Percentiles rank a stretch among this genome's conserved stretches.
Conservation (phyloP, 1,140 invertebrate genomes). For the Chionoecetes opilio region DNA sequence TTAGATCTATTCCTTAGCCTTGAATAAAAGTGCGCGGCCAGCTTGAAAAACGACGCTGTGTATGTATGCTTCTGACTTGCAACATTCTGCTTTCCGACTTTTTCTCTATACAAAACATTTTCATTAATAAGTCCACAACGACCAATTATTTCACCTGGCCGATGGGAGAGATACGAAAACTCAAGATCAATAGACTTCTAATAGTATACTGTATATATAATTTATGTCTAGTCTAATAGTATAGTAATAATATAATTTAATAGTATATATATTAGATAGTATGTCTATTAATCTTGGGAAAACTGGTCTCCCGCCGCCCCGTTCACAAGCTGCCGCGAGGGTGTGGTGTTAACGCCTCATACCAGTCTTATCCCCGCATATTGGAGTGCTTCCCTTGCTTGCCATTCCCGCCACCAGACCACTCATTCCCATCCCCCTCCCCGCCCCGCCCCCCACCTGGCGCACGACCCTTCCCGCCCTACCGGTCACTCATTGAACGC, state of each 20-base stretch:
- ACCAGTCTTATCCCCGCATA: background rate
- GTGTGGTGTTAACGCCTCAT: background rate
- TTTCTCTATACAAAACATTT: background rate
- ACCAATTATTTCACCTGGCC: background rate
- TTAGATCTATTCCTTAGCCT: too few relatives aligned
- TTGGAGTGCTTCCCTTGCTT: background rate
- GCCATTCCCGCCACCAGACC: background rate
- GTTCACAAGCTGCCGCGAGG: background rate
- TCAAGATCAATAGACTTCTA: too few relatives aligned
- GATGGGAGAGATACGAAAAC: background rate
- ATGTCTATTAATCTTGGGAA: too few relatives aligned
- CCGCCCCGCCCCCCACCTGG: background rate
- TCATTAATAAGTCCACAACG: background rate
- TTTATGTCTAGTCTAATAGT: too few relatives aligned
- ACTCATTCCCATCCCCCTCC: background rate
- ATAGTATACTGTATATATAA: too few relatives aligned
- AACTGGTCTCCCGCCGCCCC: background rate
- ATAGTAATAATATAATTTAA: too few relatives aligned
- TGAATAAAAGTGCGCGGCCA: background rate
- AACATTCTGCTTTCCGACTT: background rate
- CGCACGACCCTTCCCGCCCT: background rate
- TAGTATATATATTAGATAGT: too few relatives aligned
- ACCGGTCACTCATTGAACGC: conserved; percentile 16
- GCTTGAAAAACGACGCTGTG: background rate
- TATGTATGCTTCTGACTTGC: background rate